phyloP scores from a whole-genome alignment of 2,888 invertebrate genomes.

The Cantharis lateralis region DNA sequence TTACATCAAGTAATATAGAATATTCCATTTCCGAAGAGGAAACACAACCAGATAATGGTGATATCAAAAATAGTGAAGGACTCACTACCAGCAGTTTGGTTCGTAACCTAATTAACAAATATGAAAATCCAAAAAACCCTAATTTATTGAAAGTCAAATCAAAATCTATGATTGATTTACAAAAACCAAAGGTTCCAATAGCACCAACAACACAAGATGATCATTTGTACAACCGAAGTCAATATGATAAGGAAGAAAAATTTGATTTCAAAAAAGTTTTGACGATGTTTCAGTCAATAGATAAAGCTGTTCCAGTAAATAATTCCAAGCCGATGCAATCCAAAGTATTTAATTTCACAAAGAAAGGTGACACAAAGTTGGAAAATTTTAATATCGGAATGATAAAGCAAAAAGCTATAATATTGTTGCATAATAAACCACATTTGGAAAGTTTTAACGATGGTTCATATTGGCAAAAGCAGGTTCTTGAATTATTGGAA shows the following conservation, averaged over 20 bases:
- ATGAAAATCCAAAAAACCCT: slow-evolving; percentile 5
- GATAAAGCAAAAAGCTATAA: neutral
- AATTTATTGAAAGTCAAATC: slow-evolving; percentile 13
- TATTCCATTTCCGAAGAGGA: neutral
- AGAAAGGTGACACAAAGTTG: neutral
- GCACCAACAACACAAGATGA: neutral
- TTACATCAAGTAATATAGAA: neutral
- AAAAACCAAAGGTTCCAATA: neutral
- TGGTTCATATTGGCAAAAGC: neutral
- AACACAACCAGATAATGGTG: neutral
- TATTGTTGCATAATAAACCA: neutral
- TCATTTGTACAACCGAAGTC: neutral
- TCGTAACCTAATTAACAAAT: slow-evolving; percentile 17
- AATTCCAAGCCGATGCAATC: neutral
- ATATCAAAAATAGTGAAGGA: neutral
- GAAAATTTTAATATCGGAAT: neutral
- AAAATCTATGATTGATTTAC: slow-evolving; percentile 15
- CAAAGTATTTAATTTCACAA: neutral
- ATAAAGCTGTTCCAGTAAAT: neutral
- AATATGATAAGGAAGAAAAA: neutral
- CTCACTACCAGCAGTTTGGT: slow-evolving; percentile 8
- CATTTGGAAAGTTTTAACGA: neutral
- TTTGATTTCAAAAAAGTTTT: slow-evolving; percentile 16
- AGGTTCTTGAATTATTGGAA: neutral
- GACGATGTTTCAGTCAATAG: slow-evolving; percentile 12